Evolutionary conservation across 2,888 invertebrate species (phyloP).

Genomic region (Parelbella ahira): DNA sequence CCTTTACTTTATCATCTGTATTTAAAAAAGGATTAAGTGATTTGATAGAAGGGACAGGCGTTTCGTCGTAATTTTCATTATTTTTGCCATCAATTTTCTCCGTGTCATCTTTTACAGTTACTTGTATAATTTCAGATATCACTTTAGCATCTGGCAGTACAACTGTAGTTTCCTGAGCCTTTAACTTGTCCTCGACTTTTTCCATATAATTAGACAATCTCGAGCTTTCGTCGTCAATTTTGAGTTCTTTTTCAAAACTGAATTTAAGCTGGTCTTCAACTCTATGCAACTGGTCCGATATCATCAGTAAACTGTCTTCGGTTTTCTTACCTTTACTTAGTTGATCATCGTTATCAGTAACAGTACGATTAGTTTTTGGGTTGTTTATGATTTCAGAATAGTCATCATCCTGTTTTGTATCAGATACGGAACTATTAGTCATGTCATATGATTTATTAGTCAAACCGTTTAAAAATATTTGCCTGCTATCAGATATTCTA

Average conservation of each 20-base stretch:
- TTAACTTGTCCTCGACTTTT: slow-evolving; percentile 33
- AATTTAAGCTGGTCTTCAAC: slow-evolving; percentile 73
- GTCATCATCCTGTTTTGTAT: slow-evolving; percentile 46
- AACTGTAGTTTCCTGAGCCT: slow-evolving; percentile 50
- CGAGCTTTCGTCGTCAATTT: slow-evolving; percentile 58
- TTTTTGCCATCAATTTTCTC: slow-evolving; percentile 40
- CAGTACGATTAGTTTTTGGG: slow-evolving; percentile 27
- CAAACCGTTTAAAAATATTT: slow-evolving; percentile 71
- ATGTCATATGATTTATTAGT: slow-evolving; percentile 53
- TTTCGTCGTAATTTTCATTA: slow-evolving; percentile 32
- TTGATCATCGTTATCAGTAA: slow-evolving; percentile 28
- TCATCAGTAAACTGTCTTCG: slow-evolving; percentile 72
- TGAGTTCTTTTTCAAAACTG: slow-evolving; percentile 69
- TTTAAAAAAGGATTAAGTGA: slow-evolving; percentile 66
- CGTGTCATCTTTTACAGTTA: slow-evolving; percentile 50
- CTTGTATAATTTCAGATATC: slow-evolving; percentile 47
- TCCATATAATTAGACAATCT: slow-evolving; percentile 48
- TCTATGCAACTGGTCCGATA: slow-evolving; percentile 72
- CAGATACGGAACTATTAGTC: slow-evolving; percentile 39
- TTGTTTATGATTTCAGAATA: slow-evolving; percentile 44
- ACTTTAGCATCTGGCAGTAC: slow-evolving; percentile 46
- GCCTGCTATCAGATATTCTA: slow-evolving; percentile 71
- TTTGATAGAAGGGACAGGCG: slow-evolving; percentile 42
- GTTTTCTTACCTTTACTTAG: slow-evolving; percentile 65
- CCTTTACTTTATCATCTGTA: slow-evolving; percentile 58